Conservation (phyloP, 2,888 invertebrate genomes). For the Hydroisotoma schaefferi region DNA sequence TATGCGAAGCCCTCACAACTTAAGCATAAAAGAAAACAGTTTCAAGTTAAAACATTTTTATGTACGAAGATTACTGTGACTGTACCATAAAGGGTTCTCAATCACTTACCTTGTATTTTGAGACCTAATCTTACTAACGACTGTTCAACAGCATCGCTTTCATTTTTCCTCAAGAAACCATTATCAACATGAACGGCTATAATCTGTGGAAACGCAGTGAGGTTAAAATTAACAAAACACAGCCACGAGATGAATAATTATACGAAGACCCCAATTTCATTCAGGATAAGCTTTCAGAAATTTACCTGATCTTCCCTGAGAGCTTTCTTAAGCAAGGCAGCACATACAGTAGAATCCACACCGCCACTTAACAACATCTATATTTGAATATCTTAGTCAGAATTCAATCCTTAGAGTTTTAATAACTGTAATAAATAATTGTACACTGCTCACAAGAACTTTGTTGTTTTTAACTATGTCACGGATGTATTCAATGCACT, state of each 20-base stretch:
- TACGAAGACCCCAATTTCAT: not conserved
- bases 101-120: constrained; percentile 62
- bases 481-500: constrained; percentile 87
- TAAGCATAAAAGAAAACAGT: too few species aligned
- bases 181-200: constrained; percentile 98
- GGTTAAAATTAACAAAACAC: constrained; percentile 9
- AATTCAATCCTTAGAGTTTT: constrained; percentile 14
- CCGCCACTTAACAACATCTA: constrained; percentile 94
- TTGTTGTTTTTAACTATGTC: constrained; percentile 86
- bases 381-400: constrained; percentile 39
- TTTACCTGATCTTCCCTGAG: constrained; percentile 73
- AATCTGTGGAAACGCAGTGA: constrained; percentile 58
- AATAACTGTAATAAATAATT: constrained; percentile 1
- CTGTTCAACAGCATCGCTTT: constrained; percentile 81
- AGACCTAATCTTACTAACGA: constrained; percentile 78
- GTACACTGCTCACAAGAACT: constrained; percentile 70
- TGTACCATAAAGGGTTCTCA: not conserved
- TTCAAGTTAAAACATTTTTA: not conserved
- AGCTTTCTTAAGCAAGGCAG: constrained; percentile 87
- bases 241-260: not conserved
- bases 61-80: not conserved
- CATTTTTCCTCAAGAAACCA: constrained; percentile 97
- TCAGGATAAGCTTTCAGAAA: not conserved
- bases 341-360: constrained; percentile 99
- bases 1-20: constrained; percentile 58